These are phyloP conservation scores for Achlya flavicornis DNA, from an alignment of 2,888 invertebrate species.

Conservation along the genomic window DNA sequence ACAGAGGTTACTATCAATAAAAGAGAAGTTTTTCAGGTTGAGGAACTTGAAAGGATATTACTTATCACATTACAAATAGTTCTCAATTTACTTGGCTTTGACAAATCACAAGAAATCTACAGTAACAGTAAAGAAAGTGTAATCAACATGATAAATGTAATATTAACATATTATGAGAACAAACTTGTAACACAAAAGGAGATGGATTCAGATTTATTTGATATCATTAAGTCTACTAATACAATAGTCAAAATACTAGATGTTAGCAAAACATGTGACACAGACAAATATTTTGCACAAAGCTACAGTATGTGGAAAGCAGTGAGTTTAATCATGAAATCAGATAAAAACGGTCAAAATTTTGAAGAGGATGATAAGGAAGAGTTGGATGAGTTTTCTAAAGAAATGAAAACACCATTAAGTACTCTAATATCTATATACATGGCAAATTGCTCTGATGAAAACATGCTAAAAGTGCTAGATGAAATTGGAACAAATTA, in stretches of 20 bases:
- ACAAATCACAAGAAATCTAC: constrained; percentile 60
- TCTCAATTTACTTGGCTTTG: constrained; percentile 66
- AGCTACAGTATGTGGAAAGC: constrained; percentile 69
- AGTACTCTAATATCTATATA: constrained; percentile 61
- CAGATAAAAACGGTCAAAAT: constrained; percentile 50
- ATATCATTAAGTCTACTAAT: constrained; percentile 64
- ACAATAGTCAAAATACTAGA: constrained; percentile 58
- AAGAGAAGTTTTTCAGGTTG: constrained; percentile 51
- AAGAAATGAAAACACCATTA: constrained; percentile 58
- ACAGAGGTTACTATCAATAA: constrained; percentile 59
- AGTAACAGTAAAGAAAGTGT: constrained; percentile 50
- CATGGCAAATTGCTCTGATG: constrained; percentile 60
- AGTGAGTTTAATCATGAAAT: constrained; percentile 46
- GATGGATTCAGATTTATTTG: constrained; percentile 67
- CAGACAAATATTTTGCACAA: constrained; percentile 59
- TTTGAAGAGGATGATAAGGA: constrained; percentile 62
- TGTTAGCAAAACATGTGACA: constrained; percentile 47
- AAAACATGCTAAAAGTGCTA: constrained; percentile 52
- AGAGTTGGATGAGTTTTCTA: constrained; percentile 53
- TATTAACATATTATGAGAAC: constrained; percentile 65
- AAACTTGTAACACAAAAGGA: constrained; percentile 65
- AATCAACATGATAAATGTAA: constrained; percentile 54
- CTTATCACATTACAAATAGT: constrained; percentile 67
- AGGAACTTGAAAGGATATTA: constrained; percentile 66
- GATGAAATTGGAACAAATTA: constrained; percentile 57